Evolutionary conservation across 2,113 vertebrate species (phyloP).

Genomic region (Bolborhynchus lineola): DNA sequence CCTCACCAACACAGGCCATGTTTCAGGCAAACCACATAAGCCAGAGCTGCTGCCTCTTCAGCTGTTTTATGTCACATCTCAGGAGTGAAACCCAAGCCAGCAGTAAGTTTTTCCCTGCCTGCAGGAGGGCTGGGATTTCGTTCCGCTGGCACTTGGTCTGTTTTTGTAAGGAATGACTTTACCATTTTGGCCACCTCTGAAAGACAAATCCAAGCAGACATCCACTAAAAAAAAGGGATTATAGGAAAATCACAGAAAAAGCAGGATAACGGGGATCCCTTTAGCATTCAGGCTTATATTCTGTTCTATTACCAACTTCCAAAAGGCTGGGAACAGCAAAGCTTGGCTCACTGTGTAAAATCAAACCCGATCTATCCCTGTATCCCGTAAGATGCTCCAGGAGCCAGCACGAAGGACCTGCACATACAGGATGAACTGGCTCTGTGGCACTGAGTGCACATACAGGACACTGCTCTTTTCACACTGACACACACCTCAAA

Average conservation of each 20-base stretch:
- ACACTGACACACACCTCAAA: background rate
- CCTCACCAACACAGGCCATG: accelerated
- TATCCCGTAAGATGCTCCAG: background rate
- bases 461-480: background rate
- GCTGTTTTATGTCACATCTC: accelerated
- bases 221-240: too few species aligned
- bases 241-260: background rate
- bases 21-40: background rate
- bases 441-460: accelerated
- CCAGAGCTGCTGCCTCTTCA: background rate
- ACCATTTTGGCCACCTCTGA: background rate
- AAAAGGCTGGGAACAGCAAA: background rate
- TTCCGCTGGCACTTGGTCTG: background rate
- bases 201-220: background rate
- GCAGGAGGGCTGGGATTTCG: background rate
- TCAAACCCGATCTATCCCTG: background rate
- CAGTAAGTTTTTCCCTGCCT: background rate
- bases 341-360: background rate
- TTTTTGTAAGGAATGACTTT: background rate
- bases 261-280: background rate
- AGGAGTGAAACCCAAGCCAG: background rate
- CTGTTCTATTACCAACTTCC: background rate
- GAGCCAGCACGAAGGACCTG: background rate
- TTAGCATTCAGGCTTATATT: background rate
- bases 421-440: accelerated